Percentiles rank a stretch among this genome's conserved stretches.
These are phyloP conservation scores for Cetonia aurata DNA, from an alignment of 2,888 invertebrate genomes.

Conservation along the genomic window DNA sequence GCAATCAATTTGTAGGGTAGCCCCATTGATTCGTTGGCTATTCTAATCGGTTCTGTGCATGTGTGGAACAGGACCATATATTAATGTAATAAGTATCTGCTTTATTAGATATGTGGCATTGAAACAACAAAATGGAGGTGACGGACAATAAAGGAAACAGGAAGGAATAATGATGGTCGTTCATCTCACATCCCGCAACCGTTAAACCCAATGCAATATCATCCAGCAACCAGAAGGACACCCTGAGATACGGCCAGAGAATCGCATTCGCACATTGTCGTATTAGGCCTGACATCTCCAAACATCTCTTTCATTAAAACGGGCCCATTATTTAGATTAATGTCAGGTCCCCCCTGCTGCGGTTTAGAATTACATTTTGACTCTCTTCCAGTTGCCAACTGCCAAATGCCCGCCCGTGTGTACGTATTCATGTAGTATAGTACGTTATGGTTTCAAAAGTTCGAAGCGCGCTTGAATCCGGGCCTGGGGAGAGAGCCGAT, in stretches of 20 bases:
- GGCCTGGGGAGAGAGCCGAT: constrained; percentile 8
- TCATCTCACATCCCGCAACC: no score
- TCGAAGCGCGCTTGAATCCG: constrained; percentile 44
- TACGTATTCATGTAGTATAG: no score
- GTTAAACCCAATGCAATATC: neutral
- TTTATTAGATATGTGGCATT: no score
- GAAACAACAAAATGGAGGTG: no score
- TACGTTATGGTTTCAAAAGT: constrained; percentile 22
- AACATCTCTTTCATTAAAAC: constrained; percentile 68
- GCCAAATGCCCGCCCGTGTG: constrained; percentile 55
- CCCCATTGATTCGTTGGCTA: no score
- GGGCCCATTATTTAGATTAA: constrained; percentile 68
- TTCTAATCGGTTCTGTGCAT: no score
- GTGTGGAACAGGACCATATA: no score
- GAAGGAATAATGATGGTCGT: no score
- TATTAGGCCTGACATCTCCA: constrained; percentile 67
- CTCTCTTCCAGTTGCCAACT: constrained; percentile 60
- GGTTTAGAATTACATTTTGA: constrained; percentile 65
- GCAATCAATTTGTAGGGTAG: no score
- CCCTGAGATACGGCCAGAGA: constrained; percentile 65
- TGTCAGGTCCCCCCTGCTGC: constrained; percentile 64
- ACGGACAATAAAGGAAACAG: no score
- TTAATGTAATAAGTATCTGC: no score
- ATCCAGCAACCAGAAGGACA: neutral
- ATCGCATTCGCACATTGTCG: constrained; percentile 68